Conservation (phyloP, 2,888 invertebrate genomes). For the Calephelis perditalis region DNA sequence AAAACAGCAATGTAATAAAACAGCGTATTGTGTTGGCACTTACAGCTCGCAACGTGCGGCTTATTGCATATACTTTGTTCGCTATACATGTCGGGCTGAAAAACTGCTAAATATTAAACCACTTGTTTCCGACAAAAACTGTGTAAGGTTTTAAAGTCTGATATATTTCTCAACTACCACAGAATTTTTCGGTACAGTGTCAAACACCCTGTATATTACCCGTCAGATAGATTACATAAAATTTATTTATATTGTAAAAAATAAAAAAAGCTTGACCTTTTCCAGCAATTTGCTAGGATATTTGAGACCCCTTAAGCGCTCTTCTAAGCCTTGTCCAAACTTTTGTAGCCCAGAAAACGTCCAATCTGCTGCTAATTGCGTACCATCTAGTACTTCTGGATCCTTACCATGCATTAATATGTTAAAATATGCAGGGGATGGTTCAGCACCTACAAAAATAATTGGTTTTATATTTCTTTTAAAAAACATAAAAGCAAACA, state of each 20-base stretch:
- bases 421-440: constrained; percentile 95
- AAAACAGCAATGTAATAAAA: too few relatives aligned
- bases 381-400: constrained; percentile 92
- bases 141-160: too few relatives aligned
- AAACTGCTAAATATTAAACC: too few relatives aligned
- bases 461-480: not conserved
- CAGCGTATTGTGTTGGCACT: too few relatives aligned
- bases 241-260: not conserved
- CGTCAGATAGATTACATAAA: too few relatives aligned
- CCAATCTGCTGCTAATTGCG: constrained; percentile 96
- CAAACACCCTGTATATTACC: too few relatives aligned
- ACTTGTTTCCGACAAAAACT: too few relatives aligned
- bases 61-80: too few relatives aligned
- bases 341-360: constrained; percentile 96
- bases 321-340: constrained; percentile 95
- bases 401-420: constrained; percentile 93
- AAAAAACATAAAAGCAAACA: not conserved
- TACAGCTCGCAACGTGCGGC: too few relatives aligned
- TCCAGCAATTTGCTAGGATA: constrained; percentile 90
- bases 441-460: constrained; percentile 89
- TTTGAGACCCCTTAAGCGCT: constrained; percentile 89
- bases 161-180: too few relatives aligned
- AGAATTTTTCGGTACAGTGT: too few relatives aligned
- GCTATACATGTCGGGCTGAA: too few relatives aligned
- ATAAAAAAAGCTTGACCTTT: constrained; percentile 79